phyloP scores from a whole-genome alignment of 2,888 invertebrate genomes.

The Metacarcinus magister region DNA sequence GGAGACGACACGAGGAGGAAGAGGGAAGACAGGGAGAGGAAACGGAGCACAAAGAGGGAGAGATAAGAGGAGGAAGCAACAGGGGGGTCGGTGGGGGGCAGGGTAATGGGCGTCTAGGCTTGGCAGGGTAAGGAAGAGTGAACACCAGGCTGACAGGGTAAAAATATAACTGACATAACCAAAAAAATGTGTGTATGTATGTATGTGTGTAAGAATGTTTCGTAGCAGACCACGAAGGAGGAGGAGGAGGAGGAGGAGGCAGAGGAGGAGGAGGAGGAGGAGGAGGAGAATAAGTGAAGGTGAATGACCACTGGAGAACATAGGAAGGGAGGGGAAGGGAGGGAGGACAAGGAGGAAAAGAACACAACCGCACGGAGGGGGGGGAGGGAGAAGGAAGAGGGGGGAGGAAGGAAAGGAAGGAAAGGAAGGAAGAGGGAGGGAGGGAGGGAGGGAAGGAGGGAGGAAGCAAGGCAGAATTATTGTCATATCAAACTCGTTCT shows the following conservation, averaged over 20 bases:
- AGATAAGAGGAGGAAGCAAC: slow-evolving; percentile 9
- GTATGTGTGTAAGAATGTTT: neutral
- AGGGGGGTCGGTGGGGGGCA: neutral
- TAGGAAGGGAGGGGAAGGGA: neutral
- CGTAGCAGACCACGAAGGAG: too few relatives aligned
- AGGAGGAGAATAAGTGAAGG: neutral
- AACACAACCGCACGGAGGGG: neutral
- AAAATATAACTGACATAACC: neutral
- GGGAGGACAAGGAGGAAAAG: neutral
- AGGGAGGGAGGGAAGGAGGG: neutral
- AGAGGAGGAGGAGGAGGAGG: neutral
- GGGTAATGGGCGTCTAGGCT: neutral
- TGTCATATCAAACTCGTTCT: neutral
- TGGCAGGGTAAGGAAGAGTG: neutral
- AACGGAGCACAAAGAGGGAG: neutral
- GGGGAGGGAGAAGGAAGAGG: neutral
- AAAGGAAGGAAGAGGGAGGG: neutral
- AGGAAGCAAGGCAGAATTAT: neutral
- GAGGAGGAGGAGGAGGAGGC: neutral
- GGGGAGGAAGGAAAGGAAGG: neutral
- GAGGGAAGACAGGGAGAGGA: neutral
- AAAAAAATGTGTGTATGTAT: slow-evolving; percentile 10
- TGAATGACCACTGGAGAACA: neutral
- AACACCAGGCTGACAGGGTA: neutral
- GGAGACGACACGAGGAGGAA: neutral